Evolutionary conservation across 23 tunicate species (phyloP).

Genomic region (Diplosoma virens): DNA sequence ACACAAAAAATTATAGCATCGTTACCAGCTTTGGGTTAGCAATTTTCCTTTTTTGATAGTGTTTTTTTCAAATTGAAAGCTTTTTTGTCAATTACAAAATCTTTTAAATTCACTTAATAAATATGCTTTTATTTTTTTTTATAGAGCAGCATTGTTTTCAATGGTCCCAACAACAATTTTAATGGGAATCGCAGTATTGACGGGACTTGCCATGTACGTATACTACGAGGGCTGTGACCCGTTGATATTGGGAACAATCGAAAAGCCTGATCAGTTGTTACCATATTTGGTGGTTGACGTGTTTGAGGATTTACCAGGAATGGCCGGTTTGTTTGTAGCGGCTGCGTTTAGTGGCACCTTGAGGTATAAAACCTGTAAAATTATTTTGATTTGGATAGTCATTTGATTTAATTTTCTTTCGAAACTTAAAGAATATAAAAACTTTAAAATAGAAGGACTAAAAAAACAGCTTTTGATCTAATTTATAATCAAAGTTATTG

Average conservation of each 20-base stretch:
- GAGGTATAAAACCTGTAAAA: conserved; percentile 37
- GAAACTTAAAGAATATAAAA: no score
- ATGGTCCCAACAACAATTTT: conserved; percentile 20
- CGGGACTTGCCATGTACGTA: conserved; percentile 52
- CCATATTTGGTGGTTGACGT: conserved; percentile 53
- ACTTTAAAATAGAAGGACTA: no score
- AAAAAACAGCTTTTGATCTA: no score
- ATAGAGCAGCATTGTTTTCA: conserved; percentile 36
- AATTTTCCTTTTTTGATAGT: no score
- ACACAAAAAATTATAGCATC: no score
- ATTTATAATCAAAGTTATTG: no score
- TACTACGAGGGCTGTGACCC: conserved; percentile 68
- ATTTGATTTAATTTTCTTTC: no score
- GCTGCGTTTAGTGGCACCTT: conserved; percentile 60
- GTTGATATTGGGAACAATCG: conserved; percentile 1
- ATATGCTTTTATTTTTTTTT: neutral
- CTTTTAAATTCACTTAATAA: no score
- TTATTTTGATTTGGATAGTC: no score
- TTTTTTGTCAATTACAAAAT: no score
- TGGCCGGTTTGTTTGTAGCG: conserved; percentile 54
- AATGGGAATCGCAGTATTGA: conserved; percentile 2
- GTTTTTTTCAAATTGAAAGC: no score
- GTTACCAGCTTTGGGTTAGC: no score
- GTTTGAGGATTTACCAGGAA: conserved; percentile 44
- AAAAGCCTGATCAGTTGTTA: conserved; percentile 41